Base-by-base conservation (phyloP, 2,888 invertebrate genomes). In the Apomyelois bistriatella region DNA sequence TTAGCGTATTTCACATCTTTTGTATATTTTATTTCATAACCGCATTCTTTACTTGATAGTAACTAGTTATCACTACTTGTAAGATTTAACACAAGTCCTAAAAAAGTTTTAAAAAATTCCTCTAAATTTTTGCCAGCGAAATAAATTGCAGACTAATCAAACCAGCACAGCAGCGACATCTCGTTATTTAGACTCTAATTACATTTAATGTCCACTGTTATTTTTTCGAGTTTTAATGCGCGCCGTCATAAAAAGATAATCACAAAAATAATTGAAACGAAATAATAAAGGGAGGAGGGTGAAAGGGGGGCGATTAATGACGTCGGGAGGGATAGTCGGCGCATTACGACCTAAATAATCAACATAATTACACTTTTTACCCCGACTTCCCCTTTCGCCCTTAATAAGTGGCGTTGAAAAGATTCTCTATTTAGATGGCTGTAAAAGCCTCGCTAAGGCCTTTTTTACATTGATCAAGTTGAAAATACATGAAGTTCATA, bases 261-360 rank as follows among this genome's bases (percentile, higher is more conserved):
- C 88, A 89, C 86, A 81, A 89, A 90, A 88, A 90, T 90, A 90
- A 89, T 89, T 89, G 88, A 90, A 90, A 88, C 88, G 89, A 89
- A 90, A 90, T 89, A 88, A 88, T 89, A 86, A 86, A 87, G 82
- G 83, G 76, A 70, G 75, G 65, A 66, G 71, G 68, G 66, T 66
- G 64, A 58, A 64, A 58, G 64, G 76, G 76, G 76, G 79, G 78
- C 82, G 82, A 87, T 85, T 87, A 88, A 87, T 87, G 86, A 82
- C 75, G 72, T 71, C 68, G 66, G 58, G 79, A 73, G 73, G 85
- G 85, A 86, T 84, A 87, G 89, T 88, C 81, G 74, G 77, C 77
- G 79, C 86, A 89, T 90, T 89, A 89, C 82, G 86, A 85, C 82
- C 87, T 83, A 89, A 88, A 90, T 90, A 88, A 89, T 89, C 86